Base-by-base conservation (phyloP, 2,797 vertebrate genomes). In the Gambelia wislizenii region DNA sequence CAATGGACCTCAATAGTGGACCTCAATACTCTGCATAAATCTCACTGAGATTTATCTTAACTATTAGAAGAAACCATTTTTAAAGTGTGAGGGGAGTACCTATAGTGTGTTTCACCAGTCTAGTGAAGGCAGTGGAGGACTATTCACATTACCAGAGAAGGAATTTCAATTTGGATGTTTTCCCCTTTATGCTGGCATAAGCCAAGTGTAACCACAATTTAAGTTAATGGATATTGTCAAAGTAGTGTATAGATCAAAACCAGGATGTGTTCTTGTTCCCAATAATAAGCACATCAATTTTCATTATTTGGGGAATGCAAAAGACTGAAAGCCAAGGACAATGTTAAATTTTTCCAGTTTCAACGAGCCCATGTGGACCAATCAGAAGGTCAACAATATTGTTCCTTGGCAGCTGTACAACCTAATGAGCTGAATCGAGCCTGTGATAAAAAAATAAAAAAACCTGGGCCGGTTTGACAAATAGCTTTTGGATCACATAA, bases 351-450 rank as follows among this genome's bases (percentile, higher is more conserved):
- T 72, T 47, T 81, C 64, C 78, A 75, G 14, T 86, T 86, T 59
- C 83, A 89, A 36, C 52, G 54, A 49, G 78, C 44, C 84, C 69
- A n/a, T 18, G 10, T 89, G 59, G 54, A 59, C 87, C 94, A 91
- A 86, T 95, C 87, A 91, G 74, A 89, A 81, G 13, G 81, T 92
- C 89, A 87, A 89, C 92, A 90, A 86, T 81, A 87, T 85, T 84
- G 83, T 85, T 86, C 91, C 89, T 79, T 95, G 91, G 92, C 92
- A 94, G 69, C n/a, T 89, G 72, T 88, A 79, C 76, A 94, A 79
- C 79, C 83, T 90, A 79, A 91, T 91, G 87, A 95, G 84, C 85
- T 94, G 90, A 85, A 92, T 90, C 77, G 86, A 93, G 85, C 8
- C 12, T 92, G 83, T 88, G 90, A 92, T 93, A 64, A 64, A 13